phyloP scores from a whole-genome alignment of 2,888 invertebrate species.

The Parnassius mnemosyne region DNA sequence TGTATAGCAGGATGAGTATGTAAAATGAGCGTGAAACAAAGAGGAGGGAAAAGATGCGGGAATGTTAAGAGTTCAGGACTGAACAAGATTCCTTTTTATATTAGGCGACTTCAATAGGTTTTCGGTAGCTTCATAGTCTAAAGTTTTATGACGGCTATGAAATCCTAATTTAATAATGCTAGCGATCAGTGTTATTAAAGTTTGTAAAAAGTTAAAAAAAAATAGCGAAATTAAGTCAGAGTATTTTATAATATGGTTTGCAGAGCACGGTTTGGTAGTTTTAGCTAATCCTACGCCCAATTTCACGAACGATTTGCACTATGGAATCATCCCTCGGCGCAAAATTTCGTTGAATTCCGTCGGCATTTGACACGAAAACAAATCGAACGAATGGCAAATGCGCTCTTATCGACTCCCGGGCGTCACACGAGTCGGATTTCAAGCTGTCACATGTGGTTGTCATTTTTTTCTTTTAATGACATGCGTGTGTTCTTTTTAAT shows the following conservation, averaged over 20 bases:
- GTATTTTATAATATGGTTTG: not conserved
- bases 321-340: slow-evolving; percentile 43
- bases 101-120: too few species aligned
- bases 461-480: slow-evolving; percentile 38
- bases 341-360: slow-evolving; percentile 62
- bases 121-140: too few species aligned
- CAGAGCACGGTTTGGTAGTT: not conserved
- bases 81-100: too few species aligned
- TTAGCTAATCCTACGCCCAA: slow-evolving; percentile 30
- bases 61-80: too few species aligned
- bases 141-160: too few species aligned
- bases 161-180: too few species aligned
- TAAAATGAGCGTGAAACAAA: too few species aligned
- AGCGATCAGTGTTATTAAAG: too few species aligned
- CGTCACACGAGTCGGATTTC: slow-evolving; percentile 59
- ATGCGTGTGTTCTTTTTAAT: slow-evolving; percentile 51
- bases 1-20: too few species aligned
- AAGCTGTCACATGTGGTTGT: slow-evolving; percentile 55
- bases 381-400: slow-evolving; percentile 50
- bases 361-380: slow-evolving; percentile 39
- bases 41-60: too few species aligned
- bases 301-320: slow-evolving; percentile 64
- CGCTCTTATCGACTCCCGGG: slow-evolving; percentile 37
- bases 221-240: too few species aligned
- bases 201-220: too few species aligned